Percentiles rank a stretch among this genome's conserved stretches.
Conservation (phyloP, 2,797 vertebrate species). For the Sebastes iracundus region DNA sequence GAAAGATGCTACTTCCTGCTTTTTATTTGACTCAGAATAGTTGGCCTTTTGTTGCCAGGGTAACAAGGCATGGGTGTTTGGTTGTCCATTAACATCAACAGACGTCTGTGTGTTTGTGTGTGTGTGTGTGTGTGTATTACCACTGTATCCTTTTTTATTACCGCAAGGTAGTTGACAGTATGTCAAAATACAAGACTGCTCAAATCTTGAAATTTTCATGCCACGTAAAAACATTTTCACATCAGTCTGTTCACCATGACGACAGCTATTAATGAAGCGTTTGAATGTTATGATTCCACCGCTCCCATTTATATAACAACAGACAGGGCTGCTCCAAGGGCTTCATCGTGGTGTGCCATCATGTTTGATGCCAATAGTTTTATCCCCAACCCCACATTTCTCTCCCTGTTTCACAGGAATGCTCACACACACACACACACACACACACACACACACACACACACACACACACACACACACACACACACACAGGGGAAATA, state of each 20-base stretch:
- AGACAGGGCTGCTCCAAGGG: background rate
- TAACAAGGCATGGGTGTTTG: slow-evolving; percentile 20
- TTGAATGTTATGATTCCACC: background rate
- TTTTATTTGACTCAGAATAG: slow-evolving; percentile 63
- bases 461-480: background rate
- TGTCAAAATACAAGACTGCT: background rate
- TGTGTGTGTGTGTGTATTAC: background rate
- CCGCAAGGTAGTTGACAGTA: background rate
- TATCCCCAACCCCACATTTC: background rate
- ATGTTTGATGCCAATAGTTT: background rate
- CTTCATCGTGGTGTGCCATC: background rate
- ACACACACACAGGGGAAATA: background rate
- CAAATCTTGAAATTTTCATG: background rate
- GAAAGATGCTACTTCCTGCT: slow-evolving; percentile 72
- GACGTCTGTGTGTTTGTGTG: background rate
- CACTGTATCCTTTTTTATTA: background rate
- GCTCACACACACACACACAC: background rate
- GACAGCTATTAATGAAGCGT: background rate
- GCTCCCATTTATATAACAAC: background rate
- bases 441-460: background rate
- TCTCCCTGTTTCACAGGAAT: background rate
- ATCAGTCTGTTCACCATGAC: background rate
- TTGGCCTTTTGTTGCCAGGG: slow-evolving; percentile 49
- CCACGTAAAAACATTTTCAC: background rate
- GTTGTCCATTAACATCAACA: slow-evolving; percentile 1